Conservation (phyloP, 2,888 invertebrate genomes). For the Arge pagana region DNA sequence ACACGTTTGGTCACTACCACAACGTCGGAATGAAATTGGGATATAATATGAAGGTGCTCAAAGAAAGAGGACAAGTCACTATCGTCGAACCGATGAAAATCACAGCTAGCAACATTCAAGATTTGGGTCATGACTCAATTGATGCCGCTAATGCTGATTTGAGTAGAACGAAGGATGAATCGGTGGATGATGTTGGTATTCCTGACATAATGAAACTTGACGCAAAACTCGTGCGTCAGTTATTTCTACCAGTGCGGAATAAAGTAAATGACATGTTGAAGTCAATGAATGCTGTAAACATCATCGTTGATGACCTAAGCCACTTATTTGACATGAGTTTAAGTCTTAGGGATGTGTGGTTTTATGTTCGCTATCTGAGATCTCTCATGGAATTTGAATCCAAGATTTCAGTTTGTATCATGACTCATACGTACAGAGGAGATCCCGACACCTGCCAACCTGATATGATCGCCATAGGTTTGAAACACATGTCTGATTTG, state of each 20-base stretch:
- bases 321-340: conserved; percentile 71
- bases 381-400: conserved; percentile 42
- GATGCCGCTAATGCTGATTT: conserved; percentile 56
- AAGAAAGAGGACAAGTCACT: conserved; percentile 59
- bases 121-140: conserved; percentile 56
- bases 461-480: conserved; percentile 63
- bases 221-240: conserved; percentile 54
- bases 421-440: conserved; percentile 52
- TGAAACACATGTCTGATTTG: conserved; percentile 69
- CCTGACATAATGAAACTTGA: conserved; percentile 44
- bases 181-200: conserved; percentile 23
- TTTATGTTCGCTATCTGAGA: conserved; percentile 42
- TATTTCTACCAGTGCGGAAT: conserved; percentile 58
- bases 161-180: conserved; percentile 43
- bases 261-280: conserved; percentile 54
- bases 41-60: conserved; percentile 66
- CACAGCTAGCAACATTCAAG: conserved; percentile 44
- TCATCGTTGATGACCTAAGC: conserved; percentile 75
- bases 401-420: conserved; percentile 43
- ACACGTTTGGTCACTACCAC: conserved; percentile 74
- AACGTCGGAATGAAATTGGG: conserved; percentile 76
- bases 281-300: conserved; percentile 58
- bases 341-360: conserved; percentile 61
- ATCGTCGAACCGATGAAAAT: conserved; percentile 62
- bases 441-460: conserved; percentile 60